phyloP scores from a whole-genome alignment of 2,888 invertebrate species.

The Thysanoteuthis rhombus region DNA sequence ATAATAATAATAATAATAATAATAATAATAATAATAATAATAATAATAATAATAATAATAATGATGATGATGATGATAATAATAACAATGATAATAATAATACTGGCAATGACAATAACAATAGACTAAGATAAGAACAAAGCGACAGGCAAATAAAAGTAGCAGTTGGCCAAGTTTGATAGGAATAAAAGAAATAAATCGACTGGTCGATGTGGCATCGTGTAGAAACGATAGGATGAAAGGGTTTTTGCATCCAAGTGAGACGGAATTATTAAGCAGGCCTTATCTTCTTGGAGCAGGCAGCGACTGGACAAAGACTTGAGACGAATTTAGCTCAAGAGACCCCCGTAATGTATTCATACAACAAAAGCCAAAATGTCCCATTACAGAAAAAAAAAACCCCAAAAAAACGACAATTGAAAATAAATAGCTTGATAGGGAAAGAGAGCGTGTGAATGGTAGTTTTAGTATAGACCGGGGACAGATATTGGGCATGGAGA shows the following conservation, averaged over 20 bases:
- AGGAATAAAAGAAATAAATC: slow-evolving; percentile 12
- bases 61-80: too few species aligned
- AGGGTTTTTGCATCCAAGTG: background rate
- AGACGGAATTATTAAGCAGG: background rate
- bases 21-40: too few species aligned
- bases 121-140: background rate
- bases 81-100: too few species aligned
- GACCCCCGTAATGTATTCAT: background rate
- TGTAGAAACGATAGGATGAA: background rate
- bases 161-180: background rate
- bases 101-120: too few species aligned
- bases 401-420: background rate
- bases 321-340: background rate
- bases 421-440: background rate
- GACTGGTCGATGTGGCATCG: background rate
- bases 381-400: background rate
- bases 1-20: too few species aligned
- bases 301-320: background rate
- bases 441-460: background rate
- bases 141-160: background rate
- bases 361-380: background rate
- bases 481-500: background rate
- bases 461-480: background rate
- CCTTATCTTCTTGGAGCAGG: background rate
- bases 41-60: too few species aligned